A percentile compares a stretch with the other conserved stretches of the same genome.
Conservation (phyloP, 2,797 vertebrate species). For the Epinephelus coioides region DNA sequence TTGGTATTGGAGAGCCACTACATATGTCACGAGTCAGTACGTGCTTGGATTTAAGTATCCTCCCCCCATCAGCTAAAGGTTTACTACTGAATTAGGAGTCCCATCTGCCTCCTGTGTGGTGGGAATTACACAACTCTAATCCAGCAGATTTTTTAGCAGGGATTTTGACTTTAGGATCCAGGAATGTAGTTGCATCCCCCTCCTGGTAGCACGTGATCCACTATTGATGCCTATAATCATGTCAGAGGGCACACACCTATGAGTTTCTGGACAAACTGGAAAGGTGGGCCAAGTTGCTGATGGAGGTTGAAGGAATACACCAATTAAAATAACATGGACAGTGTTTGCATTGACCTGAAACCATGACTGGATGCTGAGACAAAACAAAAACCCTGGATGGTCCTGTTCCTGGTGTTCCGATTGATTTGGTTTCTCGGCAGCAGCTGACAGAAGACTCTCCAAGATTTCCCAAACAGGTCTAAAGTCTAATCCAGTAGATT, state of each 20-base stretch:
- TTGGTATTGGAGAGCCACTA: conserved; percentile 39
- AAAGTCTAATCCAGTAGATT: conserved; percentile 76
- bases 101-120: conserved; percentile 76
- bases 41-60: conserved; percentile 64
- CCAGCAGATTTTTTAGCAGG: conserved; percentile 72
- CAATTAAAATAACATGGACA: neutral
- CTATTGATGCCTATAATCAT: conserved; percentile 38
- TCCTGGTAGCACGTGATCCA: conserved; percentile 38
- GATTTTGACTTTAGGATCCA: conserved; percentile 71
- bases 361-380: neutral
- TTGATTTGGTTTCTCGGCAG: conserved; percentile 39
- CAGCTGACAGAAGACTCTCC: conserved; percentile 35
- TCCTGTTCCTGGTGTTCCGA: neutral
- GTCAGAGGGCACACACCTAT: conserved; percentile 40
- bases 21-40: conserved; percentile 59
- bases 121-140: conserved; percentile 78
- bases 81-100: conserved; percentile 78
- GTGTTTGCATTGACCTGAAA: conserved; percentile 2
- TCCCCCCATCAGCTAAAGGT: conserved; percentile 66
- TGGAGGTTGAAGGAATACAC: conserved; percentile 9
- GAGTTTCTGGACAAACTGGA: neutral
- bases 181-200: conserved; percentile 57
- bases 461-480: conserved; percentile 60
- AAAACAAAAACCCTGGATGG: neutral
- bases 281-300: neutral